Evolutionary conservation across 2,113 vertebrate genomes (phyloP).

Genomic region (Paralichthys olivaceus): DNA sequence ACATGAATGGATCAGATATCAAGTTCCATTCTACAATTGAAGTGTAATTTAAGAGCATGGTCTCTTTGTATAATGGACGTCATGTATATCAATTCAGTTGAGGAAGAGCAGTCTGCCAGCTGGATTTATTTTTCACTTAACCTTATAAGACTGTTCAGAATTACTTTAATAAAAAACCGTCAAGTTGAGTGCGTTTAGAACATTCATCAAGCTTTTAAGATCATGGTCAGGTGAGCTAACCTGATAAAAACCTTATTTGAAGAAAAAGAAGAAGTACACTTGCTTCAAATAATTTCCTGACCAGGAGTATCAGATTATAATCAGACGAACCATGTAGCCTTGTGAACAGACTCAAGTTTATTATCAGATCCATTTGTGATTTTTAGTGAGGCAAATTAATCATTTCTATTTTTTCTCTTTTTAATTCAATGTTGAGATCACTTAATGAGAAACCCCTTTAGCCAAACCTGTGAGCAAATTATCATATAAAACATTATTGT

Average conservation of each 20-base stretch:
- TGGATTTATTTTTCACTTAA: slow-evolving; percentile 10
- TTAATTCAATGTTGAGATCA: neutral
- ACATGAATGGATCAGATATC: neutral
- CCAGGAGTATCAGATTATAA: neutral
- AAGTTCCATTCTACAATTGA: neutral
- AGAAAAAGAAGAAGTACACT: neutral
- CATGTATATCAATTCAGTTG: slow-evolving; percentile 19
- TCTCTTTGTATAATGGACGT: slow-evolving; percentile 6
- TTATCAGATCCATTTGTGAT: neutral
- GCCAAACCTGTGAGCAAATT: neutral
- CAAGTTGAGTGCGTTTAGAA: neutral
- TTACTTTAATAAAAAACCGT: slow-evolving; percentile 10
- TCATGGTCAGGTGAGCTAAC: neutral
- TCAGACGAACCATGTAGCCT: neutral
- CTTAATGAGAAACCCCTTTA: neutral
- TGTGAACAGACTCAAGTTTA: neutral
- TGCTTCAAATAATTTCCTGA: neutral
- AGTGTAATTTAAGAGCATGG: slow-evolving; percentile 6
- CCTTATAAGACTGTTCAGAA: slow-evolving; percentile 10
- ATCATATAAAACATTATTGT: neutral
- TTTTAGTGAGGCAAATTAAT: neutral
- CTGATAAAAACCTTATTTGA: neutral
- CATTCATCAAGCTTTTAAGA: neutral
- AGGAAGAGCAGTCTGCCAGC: neutral
- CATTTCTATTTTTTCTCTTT: neutral